phyloP scores from a whole-genome alignment of 2,113 vertebrate genomes.

The Salvator merianae region DNA sequence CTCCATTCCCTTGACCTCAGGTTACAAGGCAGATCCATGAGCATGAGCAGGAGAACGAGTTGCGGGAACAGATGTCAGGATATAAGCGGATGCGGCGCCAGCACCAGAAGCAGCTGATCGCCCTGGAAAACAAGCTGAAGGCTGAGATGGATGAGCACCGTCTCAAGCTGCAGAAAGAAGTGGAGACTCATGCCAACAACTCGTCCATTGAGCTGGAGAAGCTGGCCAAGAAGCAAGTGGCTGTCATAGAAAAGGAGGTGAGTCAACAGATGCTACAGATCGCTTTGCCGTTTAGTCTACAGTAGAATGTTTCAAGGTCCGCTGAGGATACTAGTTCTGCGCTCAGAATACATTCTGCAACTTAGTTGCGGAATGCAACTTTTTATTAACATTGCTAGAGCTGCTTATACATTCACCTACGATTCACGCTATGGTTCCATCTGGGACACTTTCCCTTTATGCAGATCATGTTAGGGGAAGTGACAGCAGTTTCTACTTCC shows the following conservation, averaged over 20 bases:
- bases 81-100: constrained; percentile 99
- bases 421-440: too few relatives aligned
- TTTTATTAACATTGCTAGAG: not conserved
- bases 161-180: constrained; percentile 98
- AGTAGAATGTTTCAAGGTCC: too few relatives aligned
- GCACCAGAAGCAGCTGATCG: constrained; percentile 99
- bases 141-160: constrained; percentile 99
- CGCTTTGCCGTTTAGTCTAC: too few relatives aligned
- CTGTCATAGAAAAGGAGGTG: constrained; percentile 97
- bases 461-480: too few relatives aligned
- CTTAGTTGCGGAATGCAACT: not conserved
- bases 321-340: not conserved
- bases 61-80: constrained; percentile 99
- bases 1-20: constrained; percentile 65
- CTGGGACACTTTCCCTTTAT: too few relatives aligned
- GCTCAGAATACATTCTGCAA: not conserved
- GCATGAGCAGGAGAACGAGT: constrained; percentile 99
- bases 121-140: constrained; percentile 99
- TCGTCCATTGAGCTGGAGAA: constrained; percentile 99
- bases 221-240: constrained; percentile 95
- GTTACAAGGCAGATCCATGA: constrained; percentile 99
- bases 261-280: not conserved
- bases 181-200: constrained; percentile 98
- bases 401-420: too few relatives aligned
- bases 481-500: too few relatives aligned